phyloP scores from a whole-genome alignment of 1,140 invertebrate species.

The Sitobion miscanthi region DNA sequence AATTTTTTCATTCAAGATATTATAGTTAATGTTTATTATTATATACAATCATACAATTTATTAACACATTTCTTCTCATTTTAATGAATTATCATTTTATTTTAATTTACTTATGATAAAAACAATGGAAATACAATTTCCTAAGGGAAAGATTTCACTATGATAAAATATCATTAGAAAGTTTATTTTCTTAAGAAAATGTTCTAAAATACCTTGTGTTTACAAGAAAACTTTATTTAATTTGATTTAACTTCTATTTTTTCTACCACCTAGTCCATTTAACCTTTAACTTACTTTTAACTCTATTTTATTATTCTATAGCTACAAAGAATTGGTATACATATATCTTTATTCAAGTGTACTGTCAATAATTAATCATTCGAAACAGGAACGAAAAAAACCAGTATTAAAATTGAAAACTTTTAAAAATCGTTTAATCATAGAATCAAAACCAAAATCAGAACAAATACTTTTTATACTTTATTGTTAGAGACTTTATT shows the following conservation, averaged over 20 bases:
- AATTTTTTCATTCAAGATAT: not conserved
- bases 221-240: slow-evolving; percentile 18
- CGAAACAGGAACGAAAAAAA: not conserved
- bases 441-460: not conserved
- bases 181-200: slow-evolving; percentile 10
- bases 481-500: not conserved
- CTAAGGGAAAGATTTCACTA: not conserved
- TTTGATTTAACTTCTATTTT: slow-evolving; percentile 5
- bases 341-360: not conserved
- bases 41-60: not conserved
- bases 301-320: slow-evolving; percentile 13
- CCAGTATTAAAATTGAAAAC: not conserved
- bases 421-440: slow-evolving; percentile 3
- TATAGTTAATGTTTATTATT: not conserved
- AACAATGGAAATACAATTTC: not conserved
- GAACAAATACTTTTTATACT: not conserved
- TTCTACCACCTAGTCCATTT: not conserved
- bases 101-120: not conserved
- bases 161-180: slow-evolving; percentile 2
- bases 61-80: not conserved
- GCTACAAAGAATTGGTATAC: not conserved
- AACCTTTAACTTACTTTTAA: slow-evolving; percentile 10
- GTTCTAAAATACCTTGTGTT: not conserved
- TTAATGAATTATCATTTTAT: no score
- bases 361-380: not conserved